These are phyloP conservation scores for Odontesthes bonariensis DNA, from an alignment of 2,113 vertebrate species.

Conservation along the genomic window DNA sequence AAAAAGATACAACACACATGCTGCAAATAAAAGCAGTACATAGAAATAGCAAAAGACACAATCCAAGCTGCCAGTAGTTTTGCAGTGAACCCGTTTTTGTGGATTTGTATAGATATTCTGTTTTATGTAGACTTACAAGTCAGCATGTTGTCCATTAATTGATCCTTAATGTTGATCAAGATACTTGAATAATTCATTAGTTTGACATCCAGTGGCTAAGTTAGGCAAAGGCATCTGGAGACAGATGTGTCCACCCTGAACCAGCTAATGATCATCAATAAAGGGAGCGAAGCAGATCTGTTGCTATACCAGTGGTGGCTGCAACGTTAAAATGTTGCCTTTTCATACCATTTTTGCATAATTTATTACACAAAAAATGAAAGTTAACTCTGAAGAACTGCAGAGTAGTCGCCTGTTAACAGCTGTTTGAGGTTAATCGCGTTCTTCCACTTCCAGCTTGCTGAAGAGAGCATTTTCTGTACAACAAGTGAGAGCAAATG, in stretches of 20 bases:
- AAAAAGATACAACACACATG: background rate
- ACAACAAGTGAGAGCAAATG: background rate
- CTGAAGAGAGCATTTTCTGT: constrained; percentile 32
- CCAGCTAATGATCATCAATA: constrained; percentile 54
- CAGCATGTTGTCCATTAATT: constrained; percentile 51
- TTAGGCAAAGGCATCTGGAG: constrained; percentile 40
- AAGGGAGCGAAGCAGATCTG: constrained; percentile 46
- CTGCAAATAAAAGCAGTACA: background rate
- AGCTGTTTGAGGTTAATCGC: constrained; percentile 64
- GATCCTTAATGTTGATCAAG: constrained; percentile 64
- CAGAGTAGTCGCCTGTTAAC: constrained; percentile 43
- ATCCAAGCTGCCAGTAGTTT: background rate
- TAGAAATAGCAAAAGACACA: background rate
- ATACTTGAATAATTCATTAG: constrained; percentile 67
- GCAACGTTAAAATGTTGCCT: constrained; percentile 53
- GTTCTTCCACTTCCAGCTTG: constrained; percentile 33
- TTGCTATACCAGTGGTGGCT: constrained; percentile 7
- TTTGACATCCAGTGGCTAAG: constrained; percentile 44
- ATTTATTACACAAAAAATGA: constrained; percentile 55
- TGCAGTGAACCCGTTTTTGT: constrained; percentile 5
- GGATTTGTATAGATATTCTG: background rate
- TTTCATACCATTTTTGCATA: constrained; percentile 59
- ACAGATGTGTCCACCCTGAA: constrained; percentile 65
- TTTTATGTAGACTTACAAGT: constrained; percentile 32
- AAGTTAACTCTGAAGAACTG: constrained; percentile 51